Conservation (phyloP, 2,797 vertebrate genomes). For the Syndactyla subalaris region DNA sequence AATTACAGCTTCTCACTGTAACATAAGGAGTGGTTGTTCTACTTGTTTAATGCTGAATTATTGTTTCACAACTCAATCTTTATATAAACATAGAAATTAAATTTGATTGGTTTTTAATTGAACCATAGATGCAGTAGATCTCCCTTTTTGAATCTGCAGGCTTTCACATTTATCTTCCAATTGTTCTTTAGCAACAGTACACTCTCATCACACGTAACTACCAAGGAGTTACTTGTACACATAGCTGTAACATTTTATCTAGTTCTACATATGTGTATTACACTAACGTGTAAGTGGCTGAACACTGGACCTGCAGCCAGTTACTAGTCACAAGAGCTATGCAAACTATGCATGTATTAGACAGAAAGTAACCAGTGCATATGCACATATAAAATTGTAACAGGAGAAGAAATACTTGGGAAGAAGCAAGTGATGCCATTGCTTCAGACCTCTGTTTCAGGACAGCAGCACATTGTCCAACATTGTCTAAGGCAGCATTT, state of each 20-base stretch:
- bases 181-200: background rate
- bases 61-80: background rate
- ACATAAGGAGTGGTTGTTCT: background rate
- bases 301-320: background rate
- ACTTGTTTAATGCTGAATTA: background rate
- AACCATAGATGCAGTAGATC: background rate
- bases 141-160: background rate
- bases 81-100: background rate
- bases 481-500: background rate
- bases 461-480: background rate
- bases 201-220: background rate
- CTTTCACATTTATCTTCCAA: background rate
- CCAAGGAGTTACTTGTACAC: background rate
- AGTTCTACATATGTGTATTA: background rate
- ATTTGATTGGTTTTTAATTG: background rate
- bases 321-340: background rate
- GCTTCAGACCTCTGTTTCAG: slow-evolving; percentile 19
- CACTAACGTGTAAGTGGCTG: background rate
- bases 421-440: background rate
- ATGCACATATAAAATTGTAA: background rate
- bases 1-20: background rate
- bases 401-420: slow-evolving; percentile 7
- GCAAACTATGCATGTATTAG: background rate
- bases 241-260: background rate
- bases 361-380: background rate